Conservation (phyloP, 2,888 invertebrate species). For the Pseudococcus longispinus region DNA sequence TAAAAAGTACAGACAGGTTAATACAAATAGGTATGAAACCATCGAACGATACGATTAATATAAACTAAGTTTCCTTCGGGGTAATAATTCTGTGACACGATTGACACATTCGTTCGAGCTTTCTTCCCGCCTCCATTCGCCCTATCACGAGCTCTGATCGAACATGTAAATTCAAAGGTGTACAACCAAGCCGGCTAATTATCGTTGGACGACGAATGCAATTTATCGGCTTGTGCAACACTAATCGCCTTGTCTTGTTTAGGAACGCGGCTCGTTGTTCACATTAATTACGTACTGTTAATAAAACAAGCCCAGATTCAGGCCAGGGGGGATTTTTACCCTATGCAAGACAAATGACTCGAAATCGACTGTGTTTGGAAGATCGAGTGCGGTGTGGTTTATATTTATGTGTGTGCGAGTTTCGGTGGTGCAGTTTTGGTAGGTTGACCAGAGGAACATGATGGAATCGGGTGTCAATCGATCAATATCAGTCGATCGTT, state of each 20-base stretch:
- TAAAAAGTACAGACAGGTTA: not conserved
- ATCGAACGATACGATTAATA: not conserved
- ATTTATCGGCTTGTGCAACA: constrained; percentile 18
- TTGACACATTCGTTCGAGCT: not conserved
- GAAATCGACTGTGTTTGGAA: not conserved
- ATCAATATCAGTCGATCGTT: too few species aligned
- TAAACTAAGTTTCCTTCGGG: not conserved
- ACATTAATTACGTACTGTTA: constrained; percentile 23
- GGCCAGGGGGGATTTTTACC: not conserved
- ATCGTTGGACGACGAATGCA: constrained; percentile 16
- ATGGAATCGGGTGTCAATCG: too few species aligned
- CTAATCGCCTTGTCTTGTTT: constrained; percentile 31
- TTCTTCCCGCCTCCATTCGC: not conserved
- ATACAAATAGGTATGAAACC: not conserved
- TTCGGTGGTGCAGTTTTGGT: not conserved
- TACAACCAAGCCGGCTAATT: not conserved
- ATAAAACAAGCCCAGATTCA: not conserved
- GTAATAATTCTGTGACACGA: not conserved
- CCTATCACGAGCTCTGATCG: not conserved
- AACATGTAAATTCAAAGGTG: constrained; percentile 3
- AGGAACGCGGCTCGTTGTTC: not conserved
- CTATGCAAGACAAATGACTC: not conserved
- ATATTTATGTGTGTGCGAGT: not conserved
- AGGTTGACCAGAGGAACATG: too few species aligned
- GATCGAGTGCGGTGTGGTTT: not conserved